Conservation (phyloP, 92 coral and sea anemone genomes). For the Epizoanthus stellaris region DNA sequence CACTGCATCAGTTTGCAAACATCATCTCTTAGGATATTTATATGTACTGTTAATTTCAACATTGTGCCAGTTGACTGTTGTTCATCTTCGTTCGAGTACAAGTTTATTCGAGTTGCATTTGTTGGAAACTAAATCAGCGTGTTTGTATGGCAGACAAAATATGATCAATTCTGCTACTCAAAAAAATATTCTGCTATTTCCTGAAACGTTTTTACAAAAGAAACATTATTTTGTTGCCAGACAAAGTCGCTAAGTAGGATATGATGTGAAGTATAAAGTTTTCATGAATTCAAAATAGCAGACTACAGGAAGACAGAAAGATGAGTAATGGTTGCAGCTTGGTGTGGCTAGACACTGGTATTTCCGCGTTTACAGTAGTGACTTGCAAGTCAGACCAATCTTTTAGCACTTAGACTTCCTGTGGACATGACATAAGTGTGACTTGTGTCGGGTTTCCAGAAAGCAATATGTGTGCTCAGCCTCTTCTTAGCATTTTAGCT, state of each 20-base stretch:
- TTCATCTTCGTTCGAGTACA: too few species aligned
- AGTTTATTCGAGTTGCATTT: background rate
- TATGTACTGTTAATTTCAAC: too few species aligned
- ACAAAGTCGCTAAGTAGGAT: background rate
- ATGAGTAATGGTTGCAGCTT: background rate
- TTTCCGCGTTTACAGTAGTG: conserved; percentile 3
- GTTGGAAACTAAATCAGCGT: conserved; percentile 1
- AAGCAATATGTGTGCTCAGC: background rate
- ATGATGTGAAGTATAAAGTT: background rate
- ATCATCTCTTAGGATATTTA: background rate
- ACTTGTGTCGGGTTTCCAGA: conserved; percentile 5
- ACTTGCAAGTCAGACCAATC: background rate
- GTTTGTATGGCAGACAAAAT: background rate
- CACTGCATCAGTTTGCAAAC: background rate
- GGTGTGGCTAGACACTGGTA: background rate
- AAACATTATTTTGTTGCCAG: background rate
- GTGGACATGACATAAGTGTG: background rate
- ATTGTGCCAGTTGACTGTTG: too few species aligned
- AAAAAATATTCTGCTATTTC: too few species aligned
- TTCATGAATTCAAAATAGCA: background rate
- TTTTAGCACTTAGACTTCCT: conserved; percentile 1
- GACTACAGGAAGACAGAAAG: too few species aligned
- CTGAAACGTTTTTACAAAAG: background rate
- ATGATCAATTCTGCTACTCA: background rate
- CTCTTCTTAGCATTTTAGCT: background rate